These are phyloP conservation scores for Andinoacara biseriatus DNA, from an alignment of 2,113 vertebrate species.

Conservation along the genomic window DNA sequence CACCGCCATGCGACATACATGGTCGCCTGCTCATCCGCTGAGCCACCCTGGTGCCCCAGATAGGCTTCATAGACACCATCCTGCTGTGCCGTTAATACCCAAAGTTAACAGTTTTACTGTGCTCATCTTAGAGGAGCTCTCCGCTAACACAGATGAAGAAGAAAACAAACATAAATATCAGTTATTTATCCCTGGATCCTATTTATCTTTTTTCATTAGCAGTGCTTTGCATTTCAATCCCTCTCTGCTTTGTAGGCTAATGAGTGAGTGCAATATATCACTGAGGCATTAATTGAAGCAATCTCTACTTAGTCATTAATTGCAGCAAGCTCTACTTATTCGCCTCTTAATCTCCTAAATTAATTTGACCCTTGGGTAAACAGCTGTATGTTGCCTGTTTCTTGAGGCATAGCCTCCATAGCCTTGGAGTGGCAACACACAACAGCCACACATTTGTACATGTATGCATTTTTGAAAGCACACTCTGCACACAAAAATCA, in stretches of 20 bases:
- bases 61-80: neutral
- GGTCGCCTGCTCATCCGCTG: too few relatives aligned
- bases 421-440: conserved; percentile 5
- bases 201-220: conserved; percentile 36
- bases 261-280: conserved; percentile 24
- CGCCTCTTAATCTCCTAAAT: conserved; percentile 62
- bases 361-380: conserved; percentile 59
- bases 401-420: conserved; percentile 7
- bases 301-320: conserved; percentile 28
- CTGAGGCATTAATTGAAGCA: conserved; percentile 48
- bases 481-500: neutral
- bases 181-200: neutral
- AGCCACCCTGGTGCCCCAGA: too few relatives aligned
- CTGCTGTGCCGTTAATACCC: neutral
- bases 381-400: conserved; percentile 8
- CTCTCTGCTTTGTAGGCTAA: conserved; percentile 20
- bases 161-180: neutral
- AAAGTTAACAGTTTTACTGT: neutral
- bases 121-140: neutral
- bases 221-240: conserved; percentile 8
- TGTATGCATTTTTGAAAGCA: neutral
- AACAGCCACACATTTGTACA: neutral
- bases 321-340: conserved; percentile 49
- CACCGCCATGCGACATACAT: too few relatives aligned
- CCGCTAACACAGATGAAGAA: neutral